phyloP scores from a whole-genome alignment of 2,797 vertebrate species.

The Delichon dasypus region DNA sequence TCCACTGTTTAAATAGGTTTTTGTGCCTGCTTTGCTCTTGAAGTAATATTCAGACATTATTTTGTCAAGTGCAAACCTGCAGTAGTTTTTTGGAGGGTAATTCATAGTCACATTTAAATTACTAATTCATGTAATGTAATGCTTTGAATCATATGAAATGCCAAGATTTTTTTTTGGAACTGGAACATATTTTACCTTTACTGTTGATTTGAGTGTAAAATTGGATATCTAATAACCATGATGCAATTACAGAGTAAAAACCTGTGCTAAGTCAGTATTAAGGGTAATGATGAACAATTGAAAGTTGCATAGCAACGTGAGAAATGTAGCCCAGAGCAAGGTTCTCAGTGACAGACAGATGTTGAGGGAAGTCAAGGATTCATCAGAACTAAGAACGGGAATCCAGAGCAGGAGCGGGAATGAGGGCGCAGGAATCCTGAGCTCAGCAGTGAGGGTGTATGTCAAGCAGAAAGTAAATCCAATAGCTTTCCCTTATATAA shows the following conservation, averaged over 20 bases:
- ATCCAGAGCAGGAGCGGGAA: background rate
- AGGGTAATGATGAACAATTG: fast-evolving
- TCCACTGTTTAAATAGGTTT: background rate
- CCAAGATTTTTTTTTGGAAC: background rate
- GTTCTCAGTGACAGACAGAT: no score
- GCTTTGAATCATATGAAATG: background rate
- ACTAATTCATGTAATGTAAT: background rate
- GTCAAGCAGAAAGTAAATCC: background rate
- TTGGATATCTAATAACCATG: background rate
- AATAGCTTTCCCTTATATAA: background rate
- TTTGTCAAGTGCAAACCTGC: background rate
- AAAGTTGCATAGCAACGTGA: background rate
- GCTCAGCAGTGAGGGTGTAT: background rate
- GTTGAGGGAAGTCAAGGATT: background rate
- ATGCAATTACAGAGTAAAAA: background rate
- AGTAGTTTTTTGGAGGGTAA: background rate
- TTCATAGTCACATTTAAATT: background rate
- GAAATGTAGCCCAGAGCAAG: background rate
- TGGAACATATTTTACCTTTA: background rate
- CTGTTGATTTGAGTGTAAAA: background rate
- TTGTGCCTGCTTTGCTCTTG: background rate
- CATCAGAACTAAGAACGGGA: background rate
- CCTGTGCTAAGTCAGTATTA: background rate
- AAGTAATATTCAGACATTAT: background rate
- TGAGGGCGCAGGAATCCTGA: background rate